Base-by-base conservation (phyloP, 2,797 vertebrate species). In the Gouania willdenowi region DNA sequence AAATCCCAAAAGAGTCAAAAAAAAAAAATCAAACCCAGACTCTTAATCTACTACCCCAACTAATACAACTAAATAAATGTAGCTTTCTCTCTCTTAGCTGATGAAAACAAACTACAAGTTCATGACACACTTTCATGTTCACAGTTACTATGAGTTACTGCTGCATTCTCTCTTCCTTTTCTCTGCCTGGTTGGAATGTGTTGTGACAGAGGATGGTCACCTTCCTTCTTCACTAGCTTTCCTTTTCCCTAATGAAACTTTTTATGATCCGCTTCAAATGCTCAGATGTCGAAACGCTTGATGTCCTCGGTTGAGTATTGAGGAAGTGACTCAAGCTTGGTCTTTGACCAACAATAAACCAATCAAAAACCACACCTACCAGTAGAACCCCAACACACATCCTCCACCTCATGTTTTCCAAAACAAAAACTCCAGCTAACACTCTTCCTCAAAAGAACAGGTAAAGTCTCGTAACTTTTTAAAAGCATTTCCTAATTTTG, bases 131-230 rank as follows among this genome's bases (percentile, higher is more conserved):
- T n/a, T n/a, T n/a, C n/a, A n/a, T n/a, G n/a, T n/a, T n/a, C n/a
- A n/a, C n/a, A n/a, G n/a, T n/a, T n/a, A n/a, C n/a, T n/a, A n/a
- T n/a, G n/a, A n/a, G 66, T 58, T 37, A 52, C 64, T 68, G 46
- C 55, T 59, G 26, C 44, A 47, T 33, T 29, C 37, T 23, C 40
- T 23, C 21, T 8, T 37, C 41, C 37, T 50, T 60, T 40, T 60
- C 61, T 71, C 71, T 66, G 62, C 67, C 51, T 42, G 47, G 26
- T 49, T 52, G 38, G 65, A 66, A 79, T 86, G 81, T 87, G 80
- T 86, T 83, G 88, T 82, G 55, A 75, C 74, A 78, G 46, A 56
- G 52, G 76, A 81, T 63, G 73, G 79, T 79, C 64, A 32, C 53
- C 61, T 79, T 70, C 77, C 71, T 68, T 66, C 75, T 83, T 83